Base-by-base conservation (phyloP, 2,113 vertebrate genomes). In the Hippocampus zosterae region DNA sequence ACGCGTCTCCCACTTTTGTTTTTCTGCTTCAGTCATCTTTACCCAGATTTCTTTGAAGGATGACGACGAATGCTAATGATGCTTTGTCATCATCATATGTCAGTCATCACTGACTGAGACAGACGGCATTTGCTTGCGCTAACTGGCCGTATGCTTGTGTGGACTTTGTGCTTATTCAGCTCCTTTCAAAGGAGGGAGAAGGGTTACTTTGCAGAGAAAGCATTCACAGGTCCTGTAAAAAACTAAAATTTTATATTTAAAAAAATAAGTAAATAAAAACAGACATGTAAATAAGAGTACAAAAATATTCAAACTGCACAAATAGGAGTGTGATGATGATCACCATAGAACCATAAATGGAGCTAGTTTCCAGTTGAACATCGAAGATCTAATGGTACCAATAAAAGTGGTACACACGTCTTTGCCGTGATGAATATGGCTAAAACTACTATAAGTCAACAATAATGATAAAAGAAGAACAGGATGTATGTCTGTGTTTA, bases 201-300 rank as follows among this genome's bases (percentile, higher is more conserved):
- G 73, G 65, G 72, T 82, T 84, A 81, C 52, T 29, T 75, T 76
- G 81, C 53, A 41, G 72, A 74, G 73, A 81, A 66, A 83, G 62
- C 85, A 83, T 81, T 85, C 33, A 81, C 80, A 79, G 82, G 76
- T 60, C 12, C 27, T 4, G 40, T 23, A 15, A 23, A 74, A 71
- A 50, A 70, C 48, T 67, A 56, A 19, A 21, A 42, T 42, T 18
- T 18, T 50, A 7, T 19, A 21, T 37, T 37, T 37, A 3, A 13
- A 44, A 15, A 3, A 13, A 55, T 10, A 55, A 13, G 12, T 10
- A 55, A 44, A 18, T 16, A 48, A 16, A 48, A 46, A 46, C 16
- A 16, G 13, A 18, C 46, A 1, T 15, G 4, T 16, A 48, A 19
- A 50, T 48, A 48, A 48, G 3, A 18, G 5, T 50, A 18, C 15